Conservation (phyloP, 92 coral and sea anemone genomes). For the Micromussa lordhowensis region DNA sequence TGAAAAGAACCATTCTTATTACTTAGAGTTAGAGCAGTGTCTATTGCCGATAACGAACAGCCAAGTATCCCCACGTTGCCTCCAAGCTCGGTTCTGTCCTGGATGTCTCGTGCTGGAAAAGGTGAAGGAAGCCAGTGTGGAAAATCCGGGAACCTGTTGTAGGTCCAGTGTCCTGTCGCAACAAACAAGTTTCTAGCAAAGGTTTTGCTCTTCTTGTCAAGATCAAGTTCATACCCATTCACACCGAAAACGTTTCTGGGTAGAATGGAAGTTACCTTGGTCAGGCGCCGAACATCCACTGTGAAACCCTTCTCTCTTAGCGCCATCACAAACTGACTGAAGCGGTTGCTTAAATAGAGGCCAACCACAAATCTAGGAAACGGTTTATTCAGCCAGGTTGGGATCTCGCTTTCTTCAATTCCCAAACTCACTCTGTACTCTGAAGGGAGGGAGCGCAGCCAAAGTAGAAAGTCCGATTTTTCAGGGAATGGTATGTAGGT, state of each 20-base stretch:
- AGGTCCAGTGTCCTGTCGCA: conserved; percentile 63
- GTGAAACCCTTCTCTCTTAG: conserved; percentile 41
- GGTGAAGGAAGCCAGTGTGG: conserved; percentile 53
- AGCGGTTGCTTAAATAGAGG: conserved; percentile 55
- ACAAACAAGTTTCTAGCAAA: conserved; percentile 31
- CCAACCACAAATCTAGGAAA: conserved; percentile 59
- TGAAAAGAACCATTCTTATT: conserved; percentile 37
- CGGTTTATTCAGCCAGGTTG: conserved; percentile 44
- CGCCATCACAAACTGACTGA: conserved; percentile 38
- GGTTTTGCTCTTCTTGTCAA: conserved; percentile 22
- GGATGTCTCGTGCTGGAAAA: conserved; percentile 33
- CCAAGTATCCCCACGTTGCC: conserved; percentile 44
- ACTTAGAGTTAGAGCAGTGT: conserved; percentile 44
- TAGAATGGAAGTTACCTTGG: conserved; percentile 26
- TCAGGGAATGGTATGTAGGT: conserved; percentile 46
- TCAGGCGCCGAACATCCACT: conserved; percentile 25
- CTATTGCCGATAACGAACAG: conserved; percentile 50
- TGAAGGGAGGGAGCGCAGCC: conserved; percentile 49
- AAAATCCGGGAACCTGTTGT: conserved; percentile 52
- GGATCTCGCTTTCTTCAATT: conserved; percentile 28
- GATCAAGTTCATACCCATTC: conserved; percentile 38
- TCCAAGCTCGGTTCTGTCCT: conserved; percentile 12
- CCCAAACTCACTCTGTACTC: conserved; percentile 28
- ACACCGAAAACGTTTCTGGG: neutral
- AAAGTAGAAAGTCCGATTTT: conserved; percentile 39